Base-by-base conservation (phyloP, 2,888 invertebrate species). In the Gonocerus acuteangulatus region DNA sequence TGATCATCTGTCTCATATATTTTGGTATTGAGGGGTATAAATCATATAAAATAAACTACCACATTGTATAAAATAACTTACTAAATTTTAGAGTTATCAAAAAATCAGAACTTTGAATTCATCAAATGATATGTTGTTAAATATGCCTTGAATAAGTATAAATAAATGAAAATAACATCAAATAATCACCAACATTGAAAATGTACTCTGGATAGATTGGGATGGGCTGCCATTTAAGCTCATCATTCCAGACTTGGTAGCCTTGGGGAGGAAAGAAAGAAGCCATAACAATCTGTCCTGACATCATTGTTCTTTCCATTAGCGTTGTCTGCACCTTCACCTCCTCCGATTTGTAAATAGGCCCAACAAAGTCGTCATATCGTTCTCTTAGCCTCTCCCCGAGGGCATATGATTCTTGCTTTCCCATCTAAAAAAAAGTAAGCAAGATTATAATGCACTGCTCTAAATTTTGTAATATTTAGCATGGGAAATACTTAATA, bases 201-300 rank as follows among this genome's bases (percentile, higher is more conserved):
- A 42, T 39, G 42, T 52, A 52, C 0, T 54, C 54, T 21, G 42
- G 42, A 21, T 36, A 54, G n/a, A 54, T n/a, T 2, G 54, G 54
- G 2, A 54, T 1, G n/a, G 54, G 54, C 9, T 54, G 42, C 54
- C 54, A 54, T 2, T 23, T 16, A 6, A 54, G 2, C 1, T 54
- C 22, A 1, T 15, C 15, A 15, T n/a, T 39, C 54, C 54, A 54
- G 21, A 39, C 21, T 16, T 54, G 54, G 22, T 42, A 54, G 15
- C 42, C 42, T 2, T n/a, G 2, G 2, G 54, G 54, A 15, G 54
- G 54, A 23, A 54, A 54, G 3, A 54, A n/a, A 7, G 42, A 34
- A 21, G 54, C 39, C n/a, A 36, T 9, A n/a, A 19, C 23, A 11
- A 54, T 21, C 23, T 54, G 23, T 15, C 21, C 54, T 7, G 54